Conservation (phyloP, 2,797 vertebrate species). For the Acridotheres tristis region DNA sequence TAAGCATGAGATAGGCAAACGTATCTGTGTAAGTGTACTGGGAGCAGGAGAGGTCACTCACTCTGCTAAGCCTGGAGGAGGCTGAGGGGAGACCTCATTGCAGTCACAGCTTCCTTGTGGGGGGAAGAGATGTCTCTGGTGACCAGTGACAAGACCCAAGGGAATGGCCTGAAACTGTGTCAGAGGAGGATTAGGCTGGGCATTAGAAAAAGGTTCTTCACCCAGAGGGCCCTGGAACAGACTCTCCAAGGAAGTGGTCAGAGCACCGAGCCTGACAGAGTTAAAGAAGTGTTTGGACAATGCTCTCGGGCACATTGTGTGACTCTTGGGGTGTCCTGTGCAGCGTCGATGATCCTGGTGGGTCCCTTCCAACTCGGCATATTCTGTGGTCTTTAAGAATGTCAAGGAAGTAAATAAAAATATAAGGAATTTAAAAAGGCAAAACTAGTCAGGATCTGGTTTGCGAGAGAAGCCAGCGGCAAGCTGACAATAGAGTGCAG, state of each 20-base stretch:
- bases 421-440: accelerated
- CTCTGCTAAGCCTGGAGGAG: neutral
- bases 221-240: neutral
- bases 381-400: neutral
- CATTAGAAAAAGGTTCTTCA: neutral
- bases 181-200: accelerated
- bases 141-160: neutral
- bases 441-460: accelerated
- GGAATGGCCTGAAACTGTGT: neutral
- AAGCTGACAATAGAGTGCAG: accelerated
- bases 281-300: accelerated
- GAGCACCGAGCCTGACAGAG: neutral
- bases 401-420: neutral
- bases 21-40: accelerated
- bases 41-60: neutral
- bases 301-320: accelerated
- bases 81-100: neutral
- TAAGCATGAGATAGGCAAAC: accelerated
- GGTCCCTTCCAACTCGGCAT: accelerated
- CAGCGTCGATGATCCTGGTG: accelerated
- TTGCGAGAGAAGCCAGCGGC: accelerated
- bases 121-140: neutral
- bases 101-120: accelerated
- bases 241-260: too few species aligned
- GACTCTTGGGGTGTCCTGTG: too few species aligned